A percentile compares a stretch with the other conserved stretches of the same genome.
These are phyloP conservation scores for Colistium nudipinnis DNA, from an alignment of 2,113 vertebrate species.

Conservation along the genomic window DNA sequence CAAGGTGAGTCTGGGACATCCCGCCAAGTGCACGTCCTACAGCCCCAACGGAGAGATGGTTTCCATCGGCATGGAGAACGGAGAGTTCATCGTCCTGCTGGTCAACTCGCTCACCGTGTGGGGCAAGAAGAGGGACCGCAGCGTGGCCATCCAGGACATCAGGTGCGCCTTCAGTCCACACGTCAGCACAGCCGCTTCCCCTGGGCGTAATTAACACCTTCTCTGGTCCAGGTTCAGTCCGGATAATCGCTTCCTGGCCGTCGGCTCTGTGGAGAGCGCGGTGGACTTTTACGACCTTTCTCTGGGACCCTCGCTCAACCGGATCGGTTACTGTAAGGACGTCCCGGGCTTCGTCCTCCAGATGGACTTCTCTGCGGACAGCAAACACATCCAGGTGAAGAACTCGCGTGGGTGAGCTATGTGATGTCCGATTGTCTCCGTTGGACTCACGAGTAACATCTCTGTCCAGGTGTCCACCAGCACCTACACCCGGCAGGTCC, in stretches of 20 bases:
- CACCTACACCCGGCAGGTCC: slow-evolving; percentile 91
- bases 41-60: slow-evolving; percentile 96
- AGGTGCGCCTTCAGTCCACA: slow-evolving; percentile 75
- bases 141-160: slow-evolving; percentile 93
- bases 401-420: no score
- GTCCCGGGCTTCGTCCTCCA: slow-evolving; percentile 93
- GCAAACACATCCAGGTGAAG: slow-evolving; percentile 90
- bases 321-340: slow-evolving; percentile 96
- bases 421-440: no score
- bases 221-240: slow-evolving; percentile 91
- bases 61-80: slow-evolving; percentile 95
- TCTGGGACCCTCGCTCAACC: slow-evolving; percentile 91
- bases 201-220: no score
- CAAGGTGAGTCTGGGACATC: slow-evolving; percentile 92
- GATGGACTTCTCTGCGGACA: slow-evolving; percentile 96
- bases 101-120: slow-evolving; percentile 94
- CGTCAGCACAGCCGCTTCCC: not conserved
- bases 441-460: no score
- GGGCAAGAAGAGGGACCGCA: slow-evolving; percentile 96
- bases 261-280: slow-evolving; percentile 91
- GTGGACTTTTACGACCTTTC: slow-evolving; percentile 97
- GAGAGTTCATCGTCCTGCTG: slow-evolving; percentile 92
- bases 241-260: slow-evolving; percentile 91
- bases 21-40: slow-evolving; percentile 89
- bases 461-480: slow-evolving; percentile 95